Evolutionary conservation across 2,113 vertebrate genomes (phyloP), one percentile per base, ranked within the genome.

Genomic region (Rhinoptilus africanus): DNA sequence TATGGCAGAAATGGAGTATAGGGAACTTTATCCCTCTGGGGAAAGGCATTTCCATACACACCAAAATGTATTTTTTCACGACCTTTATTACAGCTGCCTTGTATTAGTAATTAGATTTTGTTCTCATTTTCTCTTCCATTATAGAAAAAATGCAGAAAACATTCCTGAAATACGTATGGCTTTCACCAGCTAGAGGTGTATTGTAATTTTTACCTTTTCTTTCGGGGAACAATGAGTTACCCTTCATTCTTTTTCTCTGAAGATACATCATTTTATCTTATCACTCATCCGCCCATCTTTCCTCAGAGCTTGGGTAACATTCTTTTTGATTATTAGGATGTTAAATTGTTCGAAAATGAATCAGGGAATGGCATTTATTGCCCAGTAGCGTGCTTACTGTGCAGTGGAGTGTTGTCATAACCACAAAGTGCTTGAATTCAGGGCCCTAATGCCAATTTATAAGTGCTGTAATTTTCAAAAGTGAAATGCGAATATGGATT

Each of bases 291-390:
- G 3, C 2, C 3, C 57, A 62, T 94, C 89, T 94, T 96, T 96
- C 83, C 64, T 94, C 91, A 72, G 66, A 92, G 66, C 85, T 84
- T 78, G 69, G 56, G 24, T 94, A 91, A 43, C 74, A 89, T 94
- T 91, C 89, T 81, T 93, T 96, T 82, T 85, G 48, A 79, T 96
- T 83, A 91, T 81, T 95, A 87, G 81, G 69, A 72, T 51, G 68
- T 89, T 93, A 50, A 85, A 45, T 92, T 82, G 21, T 89, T 93
- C 0, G 0, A 76, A 94, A 94, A 88, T 50, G 10, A 89, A 82
- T 79, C 24, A 6, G 45, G 27, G 45, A 79, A 73, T 48, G 74
- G 45, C 53, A 50, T 68, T 94, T 93, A 73, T 69, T 95, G 62
- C 71, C 37, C 32, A 26, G 77, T 50, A 66, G 24, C 32, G 10